A percentile compares a stretch with the other conserved stretches of the same genome.
Evolutionary conservation across 2,888 invertebrate species (phyloP).

Genomic region (Lepidochrysops patricia): DNA sequence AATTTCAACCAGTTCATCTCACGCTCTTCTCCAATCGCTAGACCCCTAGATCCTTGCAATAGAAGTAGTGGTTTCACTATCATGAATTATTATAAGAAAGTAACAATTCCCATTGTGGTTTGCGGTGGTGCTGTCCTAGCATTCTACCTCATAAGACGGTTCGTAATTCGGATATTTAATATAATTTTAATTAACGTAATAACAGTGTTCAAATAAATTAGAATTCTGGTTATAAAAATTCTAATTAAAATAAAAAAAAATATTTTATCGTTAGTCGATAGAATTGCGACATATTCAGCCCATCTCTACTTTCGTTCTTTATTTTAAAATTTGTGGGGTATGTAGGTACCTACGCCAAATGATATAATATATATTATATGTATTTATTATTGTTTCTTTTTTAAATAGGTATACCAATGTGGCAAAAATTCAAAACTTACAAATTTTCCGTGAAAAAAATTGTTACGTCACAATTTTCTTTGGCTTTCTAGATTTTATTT

Average conservation of each 20-base stretch:
- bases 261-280: background rate
- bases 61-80: constrained; percentile 36
- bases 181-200: constrained; percentile 1
- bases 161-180: constrained; percentile 37
- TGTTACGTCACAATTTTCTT: background rate
- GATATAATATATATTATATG: too few species aligned
- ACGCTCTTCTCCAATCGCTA: constrained; percentile 39
- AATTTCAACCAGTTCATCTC: constrained; percentile 46
- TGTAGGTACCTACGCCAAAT: too few species aligned
- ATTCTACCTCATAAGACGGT: constrained; percentile 72
- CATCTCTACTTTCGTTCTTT: background rate
- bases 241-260: background rate
- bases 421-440: background rate
- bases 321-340: background rate
- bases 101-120: constrained; percentile 66
- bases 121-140: constrained; percentile 70
- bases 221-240: too few species aligned
- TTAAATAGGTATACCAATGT: too few species aligned
- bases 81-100: constrained; percentile 70
- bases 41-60: constrained; percentile 31
- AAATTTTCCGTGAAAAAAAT: background rate
- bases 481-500: background rate
- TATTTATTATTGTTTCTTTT: too few species aligned
- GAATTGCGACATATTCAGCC: background rate
- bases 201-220: background rate